phyloP scores from a whole-genome alignment of 2,888 invertebrate genomes.

The Pollenia angustigena region DNA sequence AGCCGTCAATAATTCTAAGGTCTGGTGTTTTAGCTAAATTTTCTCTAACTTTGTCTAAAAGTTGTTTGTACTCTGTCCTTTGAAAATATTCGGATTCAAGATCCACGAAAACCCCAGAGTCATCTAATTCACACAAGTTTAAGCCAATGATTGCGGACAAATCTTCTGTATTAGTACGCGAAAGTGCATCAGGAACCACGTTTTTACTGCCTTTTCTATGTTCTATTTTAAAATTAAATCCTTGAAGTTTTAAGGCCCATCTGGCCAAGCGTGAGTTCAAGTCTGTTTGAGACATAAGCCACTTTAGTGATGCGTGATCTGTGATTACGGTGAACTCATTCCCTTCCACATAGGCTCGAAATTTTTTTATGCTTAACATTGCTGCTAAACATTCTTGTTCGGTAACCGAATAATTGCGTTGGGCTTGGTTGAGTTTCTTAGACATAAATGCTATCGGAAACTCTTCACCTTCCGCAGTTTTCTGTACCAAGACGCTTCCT shows the following conservation, averaged over 20 bases:
- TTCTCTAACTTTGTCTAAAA: not conserved
- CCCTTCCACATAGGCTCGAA: no score
- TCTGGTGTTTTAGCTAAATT: slow-evolving; percentile 39
- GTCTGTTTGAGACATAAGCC: slow-evolving; percentile 43
- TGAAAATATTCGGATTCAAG: no score
- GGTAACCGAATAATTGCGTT: no score
- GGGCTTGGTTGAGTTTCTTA: not conserved
- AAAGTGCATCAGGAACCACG: slow-evolving; percentile 59
- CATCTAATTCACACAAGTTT: no score
- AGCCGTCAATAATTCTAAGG: slow-evolving; percentile 46
- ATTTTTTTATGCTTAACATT: not conserved
- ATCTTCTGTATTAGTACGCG: not conserved
- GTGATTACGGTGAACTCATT: no score
- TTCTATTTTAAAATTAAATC: slow-evolving; percentile 49
- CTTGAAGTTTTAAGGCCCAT: slow-evolving; percentile 58
- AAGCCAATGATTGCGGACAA: no score
- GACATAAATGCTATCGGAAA: not conserved
- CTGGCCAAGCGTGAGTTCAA: slow-evolving; percentile 51
- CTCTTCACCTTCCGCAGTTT: slow-evolving; percentile 35
- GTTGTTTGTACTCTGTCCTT: not conserved
- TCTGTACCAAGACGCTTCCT: slow-evolving; percentile 39
- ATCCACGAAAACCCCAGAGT: no score
- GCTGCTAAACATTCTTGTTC: not conserved
- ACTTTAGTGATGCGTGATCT: no score
- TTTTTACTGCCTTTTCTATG: slow-evolving; percentile 57